These are phyloP conservation scores for Eurystomus glaucurus DNA, from an alignment of 2,797 vertebrate genomes.

Conservation along the genomic window DNA sequence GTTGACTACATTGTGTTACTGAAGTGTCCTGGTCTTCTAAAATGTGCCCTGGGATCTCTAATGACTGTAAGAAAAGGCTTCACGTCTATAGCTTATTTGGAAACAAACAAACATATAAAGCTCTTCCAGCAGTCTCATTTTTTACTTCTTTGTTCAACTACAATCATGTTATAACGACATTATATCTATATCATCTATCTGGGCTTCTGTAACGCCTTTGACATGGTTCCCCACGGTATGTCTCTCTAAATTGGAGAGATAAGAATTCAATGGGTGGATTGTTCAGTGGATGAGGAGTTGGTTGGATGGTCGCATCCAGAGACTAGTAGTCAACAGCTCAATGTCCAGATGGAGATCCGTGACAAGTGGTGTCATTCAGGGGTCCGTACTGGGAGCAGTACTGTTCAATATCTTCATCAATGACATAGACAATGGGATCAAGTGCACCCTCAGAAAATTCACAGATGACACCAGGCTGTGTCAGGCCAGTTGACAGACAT, in stretches of 20 bases:
- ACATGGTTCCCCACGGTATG: accelerated
- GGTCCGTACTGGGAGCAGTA: accelerated
- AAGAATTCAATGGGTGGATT: neutral
- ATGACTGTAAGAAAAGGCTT: neutral
- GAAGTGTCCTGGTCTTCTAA: neutral
- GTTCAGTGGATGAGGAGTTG: neutral
- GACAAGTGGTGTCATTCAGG: neutral
- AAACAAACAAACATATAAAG: neutral
- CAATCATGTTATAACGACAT: neutral
- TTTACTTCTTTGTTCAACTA: neutral
- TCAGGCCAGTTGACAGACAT: accelerated
- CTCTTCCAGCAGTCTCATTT: neutral
- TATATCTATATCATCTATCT: neutral
- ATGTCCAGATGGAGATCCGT: neutral
- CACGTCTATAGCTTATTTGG: neutral
- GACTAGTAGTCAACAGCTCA: neutral
- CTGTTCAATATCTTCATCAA: neutral
- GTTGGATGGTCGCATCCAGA: neutral
- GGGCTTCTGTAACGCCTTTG: neutral
- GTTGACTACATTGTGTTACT: neutral
- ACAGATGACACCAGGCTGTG: neutral
- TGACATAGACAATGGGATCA: neutral
- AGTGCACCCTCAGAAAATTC: neutral
- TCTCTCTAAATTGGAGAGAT: neutral
- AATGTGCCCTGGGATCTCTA: neutral